These are phyloP conservation scores for Apis dorsata DNA, from an alignment of 1,140 invertebrate genomes.

Conservation along the genomic window DNA sequence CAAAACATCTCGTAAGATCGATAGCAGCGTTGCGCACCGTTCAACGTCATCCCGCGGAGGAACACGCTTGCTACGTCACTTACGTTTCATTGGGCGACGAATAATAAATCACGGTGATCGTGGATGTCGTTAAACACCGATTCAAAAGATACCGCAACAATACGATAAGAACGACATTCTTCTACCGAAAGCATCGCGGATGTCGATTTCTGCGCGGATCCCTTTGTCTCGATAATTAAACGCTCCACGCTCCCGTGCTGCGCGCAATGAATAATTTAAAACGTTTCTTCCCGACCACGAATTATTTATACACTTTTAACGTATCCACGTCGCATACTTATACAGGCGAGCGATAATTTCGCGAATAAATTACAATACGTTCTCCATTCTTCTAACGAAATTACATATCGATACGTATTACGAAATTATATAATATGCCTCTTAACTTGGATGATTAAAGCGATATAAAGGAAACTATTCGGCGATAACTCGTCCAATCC, in stretches of 20 bases:
- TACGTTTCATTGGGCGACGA: not conserved
- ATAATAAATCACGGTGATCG: slow-evolving; percentile 55
- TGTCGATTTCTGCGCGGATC: not conserved
- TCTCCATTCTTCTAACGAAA: too few relatives aligned
- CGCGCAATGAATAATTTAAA: slow-evolving; percentile 21
- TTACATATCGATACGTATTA: too few relatives aligned
- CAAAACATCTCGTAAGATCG: slow-evolving; percentile 5
- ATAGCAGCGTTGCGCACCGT: slow-evolving; percentile 1
- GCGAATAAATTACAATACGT: too few relatives aligned
- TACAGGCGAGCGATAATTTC: too few relatives aligned
- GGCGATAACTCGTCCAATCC: too few relatives aligned
- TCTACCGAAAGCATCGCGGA: slow-evolving; percentile 1
- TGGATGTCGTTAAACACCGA: slow-evolving; percentile 17
- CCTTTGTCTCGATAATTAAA: slow-evolving; percentile 45
- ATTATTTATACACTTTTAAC: not conserved
- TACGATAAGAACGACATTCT: slow-evolving; percentile 12
- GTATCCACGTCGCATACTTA: too few relatives aligned
- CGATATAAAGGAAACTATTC: too few relatives aligned
- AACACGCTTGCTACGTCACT: not conserved
- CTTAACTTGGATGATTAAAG: too few relatives aligned
- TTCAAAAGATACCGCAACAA: slow-evolving; percentile 9
- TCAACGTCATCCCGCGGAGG: slow-evolving; percentile 14
- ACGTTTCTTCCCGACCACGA: not conserved
- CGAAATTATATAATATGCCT: too few relatives aligned
- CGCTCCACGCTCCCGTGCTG: not conserved